Conservation (phyloP, 1,140 invertebrate genomes). For the Drosophila azteca region DNA sequence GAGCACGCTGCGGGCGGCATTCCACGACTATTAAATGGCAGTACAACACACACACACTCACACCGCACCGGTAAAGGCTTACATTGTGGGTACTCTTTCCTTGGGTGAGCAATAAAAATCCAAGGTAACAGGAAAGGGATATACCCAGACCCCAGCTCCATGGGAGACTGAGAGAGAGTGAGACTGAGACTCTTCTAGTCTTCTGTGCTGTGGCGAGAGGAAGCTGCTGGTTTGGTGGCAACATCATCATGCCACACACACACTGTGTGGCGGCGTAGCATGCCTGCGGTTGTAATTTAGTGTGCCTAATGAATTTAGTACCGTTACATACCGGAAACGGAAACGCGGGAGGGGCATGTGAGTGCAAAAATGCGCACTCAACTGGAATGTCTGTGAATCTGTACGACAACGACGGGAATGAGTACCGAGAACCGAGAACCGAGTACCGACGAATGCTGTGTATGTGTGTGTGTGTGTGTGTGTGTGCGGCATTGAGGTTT, state of each 20-base stretch:
- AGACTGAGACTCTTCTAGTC: no score
- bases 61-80: constrained; percentile 24
- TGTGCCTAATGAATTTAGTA: constrained; percentile 82
- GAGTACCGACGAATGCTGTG: background rate
- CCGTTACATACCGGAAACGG: constrained; percentile 72
- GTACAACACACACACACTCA: constrained; percentile 15
- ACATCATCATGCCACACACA: constrained; percentile 44
- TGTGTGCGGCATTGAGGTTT: constrained; percentile 19
- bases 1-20: constrained; percentile 56
- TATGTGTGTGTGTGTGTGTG: background rate
- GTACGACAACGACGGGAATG: no score
- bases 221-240: constrained; percentile 8
- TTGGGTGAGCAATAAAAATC: constrained; percentile 47
- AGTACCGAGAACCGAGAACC: no score
- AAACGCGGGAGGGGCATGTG: constrained; percentile 50
- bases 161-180: no score
- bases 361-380: constrained; percentile 80
- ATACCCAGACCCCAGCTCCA: background rate
- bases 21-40: constrained; percentile 66
- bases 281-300: constrained; percentile 78
- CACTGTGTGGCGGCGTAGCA: no score
- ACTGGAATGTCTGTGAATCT: constrained; percentile 56
- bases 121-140: constrained; percentile 28
- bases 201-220: background rate
- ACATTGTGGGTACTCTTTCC: constrained; percentile 39